Base-by-base conservation (phyloP, 2,888 invertebrate species). In the Microctonus brassicae region DNA sequence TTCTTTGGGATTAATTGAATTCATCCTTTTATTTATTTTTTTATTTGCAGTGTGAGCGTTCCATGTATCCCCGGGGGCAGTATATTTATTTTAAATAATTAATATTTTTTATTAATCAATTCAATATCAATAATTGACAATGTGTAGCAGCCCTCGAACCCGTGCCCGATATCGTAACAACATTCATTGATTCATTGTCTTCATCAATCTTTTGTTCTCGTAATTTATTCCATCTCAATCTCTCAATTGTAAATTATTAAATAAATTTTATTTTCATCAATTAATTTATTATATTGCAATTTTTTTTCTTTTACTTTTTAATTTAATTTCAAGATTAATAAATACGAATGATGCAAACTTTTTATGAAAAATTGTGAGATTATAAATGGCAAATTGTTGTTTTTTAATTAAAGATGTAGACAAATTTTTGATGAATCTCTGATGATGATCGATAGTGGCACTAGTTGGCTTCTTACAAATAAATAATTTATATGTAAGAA, bases 401-500 rank as follows among this genome's bases (percentile, higher is more conserved):
- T 55, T 26, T 11, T 10, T 20, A 7, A 33, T 13, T 33, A 13
- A n/a, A 53, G 75, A 76, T 65, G 73, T 72, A 71, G 69, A 72
- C 69, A 63, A 77, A 77, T n/a, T n/a, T n/a, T n/a, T 79, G 76
- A 76, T 70, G 73, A 73, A 72, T 76, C 74, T 17, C 7, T 71
- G 73, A 79, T 77, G 77, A 79, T 77, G 81, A 81, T 80, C 73
- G 76, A 64, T 73, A 24, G 77, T 81, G 81, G 82, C 84, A 83
- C 80, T 82, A 84, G 17, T 76, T 79, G 78, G 72, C 69, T 75
- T 78, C 80, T 77, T 76, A 78, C 76, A 80, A 79, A 72, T 75
- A 77, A 77, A 75, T 85, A 88, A 63, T 70, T 91, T 93, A 95
- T 87, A 95, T 95, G 91, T 95, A 95, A 89, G 95, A 95, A 92